Conservation (phyloP, 2,797 vertebrate species). For the Crypturellus tataupa region DNA sequence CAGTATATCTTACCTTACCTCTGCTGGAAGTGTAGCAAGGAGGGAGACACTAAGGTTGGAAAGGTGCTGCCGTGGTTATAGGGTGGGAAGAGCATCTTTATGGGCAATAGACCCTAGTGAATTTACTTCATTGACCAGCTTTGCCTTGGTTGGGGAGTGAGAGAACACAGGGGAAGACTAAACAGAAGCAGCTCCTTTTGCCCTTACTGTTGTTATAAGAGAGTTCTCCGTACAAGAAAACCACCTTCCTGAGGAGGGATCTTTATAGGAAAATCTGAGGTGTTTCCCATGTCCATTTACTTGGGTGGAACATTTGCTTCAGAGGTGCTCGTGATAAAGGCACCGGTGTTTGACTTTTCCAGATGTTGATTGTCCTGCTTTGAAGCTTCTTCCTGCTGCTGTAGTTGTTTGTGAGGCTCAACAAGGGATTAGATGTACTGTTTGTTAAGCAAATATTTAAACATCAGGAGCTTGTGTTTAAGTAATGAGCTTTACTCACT, state of each 20-base stretch:
- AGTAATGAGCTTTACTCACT: slow-evolving; percentile 51
- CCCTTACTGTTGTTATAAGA: not conserved
- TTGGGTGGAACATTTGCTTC: not conserved
- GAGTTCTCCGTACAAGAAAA: not conserved
- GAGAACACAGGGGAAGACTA: not conserved
- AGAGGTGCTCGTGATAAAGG: not conserved
- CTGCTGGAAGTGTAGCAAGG: not conserved
- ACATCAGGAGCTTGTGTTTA: slow-evolving; percentile 44
- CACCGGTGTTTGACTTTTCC: slow-evolving; percentile 37
- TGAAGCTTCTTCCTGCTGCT: slow-evolving; percentile 58
- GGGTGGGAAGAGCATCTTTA: fast-evolving
- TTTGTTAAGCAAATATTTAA: slow-evolving; percentile 64
- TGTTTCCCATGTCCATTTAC: not conserved
- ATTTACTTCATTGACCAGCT: not conserved
- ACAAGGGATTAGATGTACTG: slow-evolving; percentile 28
- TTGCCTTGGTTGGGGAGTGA: not conserved
- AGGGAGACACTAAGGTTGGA: not conserved
- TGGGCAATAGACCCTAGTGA: not conserved
- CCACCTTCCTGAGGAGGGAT: not conserved
- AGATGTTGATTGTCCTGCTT: slow-evolving; percentile 54
- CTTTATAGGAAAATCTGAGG: not conserved
- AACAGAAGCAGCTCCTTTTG: not conserved
- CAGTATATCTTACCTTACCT: not conserved
- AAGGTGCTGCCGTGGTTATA: not conserved
- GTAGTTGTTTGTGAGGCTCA: slow-evolving; percentile 17